Base-by-base conservation (phyloP, 2,888 invertebrate species). In the Lithosia quadra region DNA sequence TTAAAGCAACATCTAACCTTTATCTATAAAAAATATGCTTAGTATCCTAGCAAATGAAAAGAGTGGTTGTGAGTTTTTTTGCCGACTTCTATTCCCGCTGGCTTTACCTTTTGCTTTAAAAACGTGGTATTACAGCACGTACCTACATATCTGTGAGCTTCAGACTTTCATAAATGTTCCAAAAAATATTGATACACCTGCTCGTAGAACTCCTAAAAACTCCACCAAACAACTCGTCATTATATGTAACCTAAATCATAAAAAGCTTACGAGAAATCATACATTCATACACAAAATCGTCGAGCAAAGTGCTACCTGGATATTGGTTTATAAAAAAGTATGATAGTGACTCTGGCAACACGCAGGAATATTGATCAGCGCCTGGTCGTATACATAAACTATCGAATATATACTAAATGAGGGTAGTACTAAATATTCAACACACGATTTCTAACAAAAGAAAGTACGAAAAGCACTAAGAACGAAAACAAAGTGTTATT, bases 291-390 rank as follows among this genome's bases (percentile, higher is more conserved):
- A 43, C 18, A 43, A 13, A 49, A n/a, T n/a, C 49, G n/a, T n/a
- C 9, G 9, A 18, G n/a, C n/a, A 60, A 72, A 63, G 22, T 24
- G 15, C 28, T 53, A 73, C 68, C 65, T 67, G 62, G 33, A 60
- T 69, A 68, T 71, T 59, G 68, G 64, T 68, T 67, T 63, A 65
- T 70, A 73, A 70, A 68, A 74, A 71, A 70, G 69, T 63, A 80
- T 66, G 74, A 73, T 74, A 69, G 57, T 76, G 72, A 78, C 75
- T 75, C 78, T 63, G 60, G 62, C 61, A 74, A 65, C 72, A 73
- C 72, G 60, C 69, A 74, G 62, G 80, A 80, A 80, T 79, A 79
- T 80, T 83, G 78, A 82, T 78, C 79, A 75, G 76, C 69, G 64
- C 59, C 68, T 64, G 43, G 69, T 69, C 69, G 56, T 72, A 66